Conservation (phyloP, 2,113 vertebrate genomes). For the Delphinus delphis region DNA sequence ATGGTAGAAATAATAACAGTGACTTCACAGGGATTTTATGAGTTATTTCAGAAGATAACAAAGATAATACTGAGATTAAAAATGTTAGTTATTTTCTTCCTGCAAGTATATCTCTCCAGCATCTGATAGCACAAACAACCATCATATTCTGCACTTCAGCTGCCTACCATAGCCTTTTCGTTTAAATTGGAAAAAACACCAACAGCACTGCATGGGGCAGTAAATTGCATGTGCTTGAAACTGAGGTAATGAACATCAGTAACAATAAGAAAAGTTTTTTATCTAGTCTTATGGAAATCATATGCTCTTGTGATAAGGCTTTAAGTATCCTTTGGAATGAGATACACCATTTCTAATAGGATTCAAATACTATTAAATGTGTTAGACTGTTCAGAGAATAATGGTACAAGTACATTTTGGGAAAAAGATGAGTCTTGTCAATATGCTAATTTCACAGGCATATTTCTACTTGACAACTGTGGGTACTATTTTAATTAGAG, state of each 20-base stretch:
- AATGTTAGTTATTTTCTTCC: background rate
- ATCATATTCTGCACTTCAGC: background rate
- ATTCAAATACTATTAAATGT: conserved; percentile 61
- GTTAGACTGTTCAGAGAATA: conserved; percentile 49
- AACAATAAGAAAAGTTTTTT: conserved; percentile 16
- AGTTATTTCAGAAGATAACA: background rate
- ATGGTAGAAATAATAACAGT: background rate
- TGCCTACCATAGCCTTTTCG: background rate
- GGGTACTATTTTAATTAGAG: conserved; percentile 76
- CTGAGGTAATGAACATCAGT: background rate
- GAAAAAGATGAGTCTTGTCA: conserved; percentile 71
- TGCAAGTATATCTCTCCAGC: background rate
- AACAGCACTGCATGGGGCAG: background rate
- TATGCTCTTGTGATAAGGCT: background rate
- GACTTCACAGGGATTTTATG: background rate
- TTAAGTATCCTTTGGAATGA: conserved; percentile 53
- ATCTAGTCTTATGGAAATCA: conserved; percentile 25
- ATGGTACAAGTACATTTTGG: conserved; percentile 48
- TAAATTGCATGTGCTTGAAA: background rate
- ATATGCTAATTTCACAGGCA: conserved; percentile 72
- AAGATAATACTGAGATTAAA: background rate
- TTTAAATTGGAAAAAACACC: background rate
- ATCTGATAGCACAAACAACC: background rate
- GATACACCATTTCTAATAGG: conserved; percentile 42
- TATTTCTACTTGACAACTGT: conserved; percentile 74